phyloP scores from a whole-genome alignment of 2,888 invertebrate species.

The Oxyscelio sp. region DNA sequence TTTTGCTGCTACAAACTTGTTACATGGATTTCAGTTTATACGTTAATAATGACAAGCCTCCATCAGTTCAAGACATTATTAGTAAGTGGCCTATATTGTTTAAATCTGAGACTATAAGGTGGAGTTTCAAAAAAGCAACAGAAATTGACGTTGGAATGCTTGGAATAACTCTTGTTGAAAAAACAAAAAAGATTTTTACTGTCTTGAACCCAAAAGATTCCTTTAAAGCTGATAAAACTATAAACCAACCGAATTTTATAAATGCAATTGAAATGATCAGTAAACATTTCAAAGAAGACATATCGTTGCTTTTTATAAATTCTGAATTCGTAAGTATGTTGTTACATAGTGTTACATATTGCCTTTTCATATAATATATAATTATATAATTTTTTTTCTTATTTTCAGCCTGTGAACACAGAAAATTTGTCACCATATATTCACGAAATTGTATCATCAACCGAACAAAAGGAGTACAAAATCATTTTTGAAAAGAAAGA shows the following conservation, averaged over 20 bases:
- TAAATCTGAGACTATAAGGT: constrained; percentile 9
- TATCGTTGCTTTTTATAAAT: not conserved
- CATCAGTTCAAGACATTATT: constrained; percentile 10
- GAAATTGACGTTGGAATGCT: not conserved
- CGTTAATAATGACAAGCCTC: not conserved
- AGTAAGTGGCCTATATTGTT: constrained; percentile 5
- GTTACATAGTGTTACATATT: no score
- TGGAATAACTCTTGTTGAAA: constrained; percentile 2
- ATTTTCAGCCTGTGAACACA: not conserved
- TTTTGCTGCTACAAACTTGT: not conserved
- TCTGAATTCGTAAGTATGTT: not conserved
- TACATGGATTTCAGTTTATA: constrained; percentile 20
- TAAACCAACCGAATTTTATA: not conserved
- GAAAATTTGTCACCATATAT: not conserved
- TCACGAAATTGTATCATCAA: not conserved
- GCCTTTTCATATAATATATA: no score
- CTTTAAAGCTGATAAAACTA: not conserved
- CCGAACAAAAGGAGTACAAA: not conserved
- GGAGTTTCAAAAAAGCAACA: constrained; percentile 14
- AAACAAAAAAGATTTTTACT: not conserved
- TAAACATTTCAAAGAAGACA: not conserved
- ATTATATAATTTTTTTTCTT: not conserved
- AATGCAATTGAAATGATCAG: not conserved
- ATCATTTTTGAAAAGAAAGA: constrained; percentile 1
- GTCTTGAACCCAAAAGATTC: not conserved